Percentiles rank a stretch among this genome's conserved stretches.
These are phyloP conservation scores for Pluvianellus socialis DNA, from an alignment of 2,113 vertebrate species.

Conservation along the genomic window DNA sequence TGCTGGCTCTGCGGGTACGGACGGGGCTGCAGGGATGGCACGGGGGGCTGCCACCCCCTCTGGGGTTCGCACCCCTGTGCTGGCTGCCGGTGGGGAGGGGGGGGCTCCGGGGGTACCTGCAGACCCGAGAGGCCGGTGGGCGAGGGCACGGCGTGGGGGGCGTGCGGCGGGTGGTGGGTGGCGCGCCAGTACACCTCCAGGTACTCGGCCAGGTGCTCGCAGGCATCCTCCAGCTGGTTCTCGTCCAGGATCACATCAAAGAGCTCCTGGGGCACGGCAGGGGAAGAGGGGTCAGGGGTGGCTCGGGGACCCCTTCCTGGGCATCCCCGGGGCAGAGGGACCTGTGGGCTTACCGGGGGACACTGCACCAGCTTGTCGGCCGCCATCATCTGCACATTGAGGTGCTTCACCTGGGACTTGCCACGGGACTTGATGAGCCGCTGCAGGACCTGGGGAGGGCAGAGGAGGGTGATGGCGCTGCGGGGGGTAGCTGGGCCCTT, in stretches of 20 bases:
- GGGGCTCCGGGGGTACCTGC: conserved; percentile 74
- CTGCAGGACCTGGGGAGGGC: conserved; percentile 84
- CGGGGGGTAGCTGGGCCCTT: rapidly evolving
- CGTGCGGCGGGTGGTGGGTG: conserved; percentile 87
- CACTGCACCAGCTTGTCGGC: conserved; percentile 94
- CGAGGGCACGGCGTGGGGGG: conserved; percentile 80
- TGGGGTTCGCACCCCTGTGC: background rate
- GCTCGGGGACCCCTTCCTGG: background rate
- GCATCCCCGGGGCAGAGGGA: rapidly evolving
- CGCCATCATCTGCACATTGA: conserved; percentile 97
- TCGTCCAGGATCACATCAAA: conserved; percentile 96
- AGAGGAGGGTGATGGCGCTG: background rate
- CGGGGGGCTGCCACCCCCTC: background rate
- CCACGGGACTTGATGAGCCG: conserved; percentile 92
- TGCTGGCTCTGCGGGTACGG: conserved; percentile 68
- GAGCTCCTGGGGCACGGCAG: conserved; percentile 83
- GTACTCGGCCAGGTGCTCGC: conserved; percentile 93
- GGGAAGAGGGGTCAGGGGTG: background rate
- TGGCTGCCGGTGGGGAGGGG: background rate
- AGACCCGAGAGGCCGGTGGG: conserved; percentile 86
- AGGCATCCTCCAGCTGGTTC: conserved; percentile 94
- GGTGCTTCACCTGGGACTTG: conserved; percentile 95
- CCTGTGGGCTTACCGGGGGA: conserved; percentile 83
- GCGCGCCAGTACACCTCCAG: conserved; percentile 94
- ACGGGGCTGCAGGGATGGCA: background rate